A percentile compares a stretch with the other conserved stretches of the same genome.
Conservation (phyloP, 2,113 vertebrate genomes). For the Rhynchopsitta pachyrhyncha region DNA sequence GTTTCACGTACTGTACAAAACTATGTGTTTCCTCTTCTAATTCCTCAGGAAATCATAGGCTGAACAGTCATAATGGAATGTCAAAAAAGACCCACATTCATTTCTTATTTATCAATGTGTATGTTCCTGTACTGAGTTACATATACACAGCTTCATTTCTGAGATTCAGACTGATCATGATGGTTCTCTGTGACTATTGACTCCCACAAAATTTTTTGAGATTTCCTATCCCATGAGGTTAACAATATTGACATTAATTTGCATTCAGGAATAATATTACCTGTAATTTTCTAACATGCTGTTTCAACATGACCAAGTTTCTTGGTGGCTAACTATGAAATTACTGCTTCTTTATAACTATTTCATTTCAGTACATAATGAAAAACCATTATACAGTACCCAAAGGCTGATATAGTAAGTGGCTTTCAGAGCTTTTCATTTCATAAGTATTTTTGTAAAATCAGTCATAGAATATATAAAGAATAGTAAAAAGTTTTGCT, state of each 20-base stretch:
- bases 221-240: neutral
- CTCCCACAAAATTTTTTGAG: conserved; percentile 23
- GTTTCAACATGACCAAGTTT: conserved; percentile 40
- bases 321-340: conserved; percentile 65
- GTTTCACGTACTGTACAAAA: neutral
- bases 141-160: neutral
- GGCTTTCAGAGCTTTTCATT: conserved; percentile 38
- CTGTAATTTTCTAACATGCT: conserved; percentile 55
- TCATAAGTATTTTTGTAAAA: conserved; percentile 44
- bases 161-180: neutral
- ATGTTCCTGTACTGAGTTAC: neutral
- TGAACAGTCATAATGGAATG: neutral
- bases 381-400: conserved; percentile 53
- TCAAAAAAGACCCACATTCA: neutral
- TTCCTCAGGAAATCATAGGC: neutral
- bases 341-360: conserved; percentile 55
- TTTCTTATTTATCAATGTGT: neutral
- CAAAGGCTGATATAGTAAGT: conserved; percentile 61
- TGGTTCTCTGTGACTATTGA: neutral
- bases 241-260: conserved; percentile 49
- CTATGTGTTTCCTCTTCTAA: neutral
- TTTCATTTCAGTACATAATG: conserved; percentile 69
- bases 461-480: conserved; percentile 20
- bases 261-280: conserved; percentile 59
- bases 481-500: neutral